phyloP scores from a whole-genome alignment of 1,140 invertebrate genomes.

The Phortica variegata region DNA sequence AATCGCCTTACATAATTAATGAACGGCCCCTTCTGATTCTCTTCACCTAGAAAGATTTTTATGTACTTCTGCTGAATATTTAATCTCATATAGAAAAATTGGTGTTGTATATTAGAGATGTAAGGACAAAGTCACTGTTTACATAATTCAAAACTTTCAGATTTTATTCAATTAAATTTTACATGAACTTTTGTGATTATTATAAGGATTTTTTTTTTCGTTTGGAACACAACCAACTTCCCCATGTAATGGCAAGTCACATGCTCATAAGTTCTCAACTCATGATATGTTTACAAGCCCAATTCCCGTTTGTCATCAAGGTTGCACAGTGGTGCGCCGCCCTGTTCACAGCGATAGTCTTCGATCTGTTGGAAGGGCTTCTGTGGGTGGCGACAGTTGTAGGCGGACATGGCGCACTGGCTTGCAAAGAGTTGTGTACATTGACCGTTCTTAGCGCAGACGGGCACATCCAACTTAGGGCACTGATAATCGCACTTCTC shows the following conservation, averaged over 20 bases:
- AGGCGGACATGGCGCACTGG: slow-evolving; percentile 32
- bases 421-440: slow-evolving; percentile 38
- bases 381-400: slow-evolving; percentile 45
- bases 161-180: background rate
- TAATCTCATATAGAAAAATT: too few relatives aligned
- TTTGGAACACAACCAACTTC: slow-evolving; percentile 11
- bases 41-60: too few relatives aligned
- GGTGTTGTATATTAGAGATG: too few relatives aligned
- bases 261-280: too few relatives aligned
- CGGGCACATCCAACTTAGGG: slow-evolving; percentile 20
- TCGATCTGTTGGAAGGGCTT: slow-evolving; percentile 34
- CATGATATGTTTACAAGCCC: slow-evolving; percentile 1
- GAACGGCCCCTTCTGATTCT: too few relatives aligned
- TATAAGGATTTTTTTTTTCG: background rate
- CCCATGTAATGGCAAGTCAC: background rate
- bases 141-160: background rate
- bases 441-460: slow-evolving; percentile 41
- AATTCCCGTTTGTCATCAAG: slow-evolving; percentile 28
- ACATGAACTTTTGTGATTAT: background rate
- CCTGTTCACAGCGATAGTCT: slow-evolving; percentile 28
- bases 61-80: too few relatives aligned
- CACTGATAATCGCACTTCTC: slow-evolving; percentile 33
- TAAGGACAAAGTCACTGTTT: background rate
- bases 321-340: slow-evolving; percentile 29
- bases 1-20: too few relatives aligned